Percentiles rank a stretch among this genome's conserved stretches.
Evolutionary conservation across 2,113 vertebrate genomes (phyloP).

Genomic region (Rhagologus leucostigma): DNA sequence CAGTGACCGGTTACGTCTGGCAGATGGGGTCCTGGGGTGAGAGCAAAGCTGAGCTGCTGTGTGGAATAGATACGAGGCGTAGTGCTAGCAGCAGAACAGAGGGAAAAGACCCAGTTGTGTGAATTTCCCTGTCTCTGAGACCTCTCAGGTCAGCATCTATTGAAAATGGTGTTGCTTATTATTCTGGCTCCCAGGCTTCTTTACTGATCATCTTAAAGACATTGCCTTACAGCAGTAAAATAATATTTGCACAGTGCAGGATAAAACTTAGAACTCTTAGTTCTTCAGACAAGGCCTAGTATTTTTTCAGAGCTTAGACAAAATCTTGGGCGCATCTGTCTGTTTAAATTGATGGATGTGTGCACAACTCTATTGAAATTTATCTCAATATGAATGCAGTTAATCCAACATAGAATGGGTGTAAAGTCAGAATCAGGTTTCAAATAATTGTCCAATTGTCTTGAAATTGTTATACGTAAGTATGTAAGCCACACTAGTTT

Average conservation of each 20-base stretch:
- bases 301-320: not conserved
- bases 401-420: not conserved
- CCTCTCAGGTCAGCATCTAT: not conserved
- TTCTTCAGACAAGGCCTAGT: not conserved
- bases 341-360: not conserved
- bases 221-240: not conserved
- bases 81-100: not conserved
- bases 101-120: not conserved
- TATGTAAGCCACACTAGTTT: not conserved
- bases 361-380: not conserved
- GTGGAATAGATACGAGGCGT: not conserved
- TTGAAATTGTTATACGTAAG: not conserved
- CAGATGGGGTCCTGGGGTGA: not conserved
- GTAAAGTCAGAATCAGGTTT: not conserved
- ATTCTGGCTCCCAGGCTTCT: not conserved
- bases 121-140: not conserved
- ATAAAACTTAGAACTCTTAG: not conserved
- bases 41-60: not conserved
- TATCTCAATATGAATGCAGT: not conserved
- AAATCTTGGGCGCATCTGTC: not conserved
- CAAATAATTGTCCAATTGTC: not conserved
- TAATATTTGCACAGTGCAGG: not conserved
- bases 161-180: not conserved
- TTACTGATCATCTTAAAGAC: not conserved
- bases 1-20: accelerated